Evolutionary conservation across 2,113 vertebrate genomes (phyloP), one percentile per base, ranked within the genome.

Genomic region (Cyanoramphus novaezelandiae): DNA sequence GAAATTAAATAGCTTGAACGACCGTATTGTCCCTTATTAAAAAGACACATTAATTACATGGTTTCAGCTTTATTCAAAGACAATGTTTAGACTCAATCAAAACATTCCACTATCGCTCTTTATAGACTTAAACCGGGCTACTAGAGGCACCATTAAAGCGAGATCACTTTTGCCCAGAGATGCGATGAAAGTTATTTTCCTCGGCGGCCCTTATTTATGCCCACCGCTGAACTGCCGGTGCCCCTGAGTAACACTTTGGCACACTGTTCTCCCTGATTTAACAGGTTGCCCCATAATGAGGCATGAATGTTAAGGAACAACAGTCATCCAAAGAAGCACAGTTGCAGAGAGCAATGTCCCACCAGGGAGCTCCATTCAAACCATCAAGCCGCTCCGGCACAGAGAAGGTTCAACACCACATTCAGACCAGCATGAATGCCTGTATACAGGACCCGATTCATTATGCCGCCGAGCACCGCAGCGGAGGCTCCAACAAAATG

Each of bases 41-140:
- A 99, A 99, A 98, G 98, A 99, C 98, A 99, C 99, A 99, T 99
- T 99, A 99, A 99, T 99, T 99, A 99, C 99, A 99, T 98, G 98
- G 98, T 98, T 98, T 98, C 98, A 98, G 98, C 98, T 99, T 99
- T 99, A 98, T 99, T 98, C 98, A 93, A 97, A 97, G 98, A 99
- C 99, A 99, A 98, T 99, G 98, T 99, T 98, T 98, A 98, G 97
- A 98, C 98, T 98, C 98, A 98, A 98, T 98, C 98, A 98, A 98
- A 98, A 98, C 98, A 98, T 99, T 99, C 98, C 98, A 98, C 98
- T 97, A 98, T 95, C 97, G 96, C 97, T 98, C 98, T 98, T 98
- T 97, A 99, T 98, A 97, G 96, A 98, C 97, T 98, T 97, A 96
- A 98, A 96, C 97, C 82, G 96, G 97, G 97, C 97, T 98, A 97